Evolutionary conservation across 2,797 vertebrate genomes (phyloP), one percentile per base, ranked within the genome.

Genomic region (Rachycentron canadum): DNA sequence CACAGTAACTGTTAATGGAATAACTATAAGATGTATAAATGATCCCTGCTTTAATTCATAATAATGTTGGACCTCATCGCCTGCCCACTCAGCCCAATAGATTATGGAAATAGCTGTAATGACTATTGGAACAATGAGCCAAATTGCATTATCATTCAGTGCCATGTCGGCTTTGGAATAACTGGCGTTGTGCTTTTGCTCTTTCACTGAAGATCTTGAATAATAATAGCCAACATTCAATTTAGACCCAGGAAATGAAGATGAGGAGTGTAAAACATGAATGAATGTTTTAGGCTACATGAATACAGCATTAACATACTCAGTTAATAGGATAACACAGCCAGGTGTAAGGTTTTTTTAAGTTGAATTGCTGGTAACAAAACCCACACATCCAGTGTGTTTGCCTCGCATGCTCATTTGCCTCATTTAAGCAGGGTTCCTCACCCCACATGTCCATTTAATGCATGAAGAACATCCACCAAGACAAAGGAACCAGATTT

Each of bases 31-130:
- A 89, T 77, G 79, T 84, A 90, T 90, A 89, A 91, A 90, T 89
- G 86, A 89, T 85, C 78, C 78, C 69, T 84, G 79, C 87, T 91
- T 90, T 89, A 88, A 90, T 90, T 91, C 87, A 88, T 88, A 90
- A 90, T 86, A 84, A 90, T 84, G 86, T 84, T 74, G 79, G 80
- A 81, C 87, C 89, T 88, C 85, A 84, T 90, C 72, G 79, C 86
- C 86, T 86, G 86, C 79, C 86, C 82, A 86, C 81, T 90, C 93
- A 81, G 84, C 87, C 79, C 85, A 85, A 88, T 83, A 92, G 86
- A 91, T 91, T 89, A 91, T 86, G 87, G 86, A 92, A 93, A 91
- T 91, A 62, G 75, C 91, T 79, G 67, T 90, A 91, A 91, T 91
- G 87, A 91, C 87, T 87, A 72, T 84, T 86, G 84, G 87, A 92